Percentiles rank a stretch among this genome's conserved stretches.
These are phyloP conservation scores for Orthosia incerta DNA, from an alignment of 2,888 invertebrate genomes.

Conservation along the genomic window DNA sequence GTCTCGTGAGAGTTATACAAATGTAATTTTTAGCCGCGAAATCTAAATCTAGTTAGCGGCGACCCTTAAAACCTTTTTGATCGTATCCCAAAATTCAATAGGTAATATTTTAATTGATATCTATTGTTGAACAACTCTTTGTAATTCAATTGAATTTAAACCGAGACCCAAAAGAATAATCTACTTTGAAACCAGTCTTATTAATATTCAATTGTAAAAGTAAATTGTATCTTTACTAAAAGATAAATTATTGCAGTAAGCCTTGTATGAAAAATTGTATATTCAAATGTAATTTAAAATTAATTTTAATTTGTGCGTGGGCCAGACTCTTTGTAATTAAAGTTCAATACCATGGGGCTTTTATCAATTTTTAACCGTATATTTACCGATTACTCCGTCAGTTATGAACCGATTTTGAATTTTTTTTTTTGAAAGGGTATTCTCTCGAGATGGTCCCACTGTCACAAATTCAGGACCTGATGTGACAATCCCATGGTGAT, in stretches of 20 bases:
- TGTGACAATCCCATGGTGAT: too few species aligned
- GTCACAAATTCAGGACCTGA: too few species aligned
- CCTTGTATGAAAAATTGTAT: too few species aligned
- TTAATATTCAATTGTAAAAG: conserved; percentile 33
- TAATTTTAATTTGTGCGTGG: too few species aligned
- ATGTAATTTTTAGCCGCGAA: neutral
- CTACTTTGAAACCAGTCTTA: conserved; percentile 13
- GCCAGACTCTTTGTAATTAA: too few species aligned
- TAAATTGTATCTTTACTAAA: conserved; percentile 14
- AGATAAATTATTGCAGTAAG: conserved; percentile 8
- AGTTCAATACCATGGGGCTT: too few species aligned
- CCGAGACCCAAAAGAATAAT: neutral
- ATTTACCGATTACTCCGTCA: too few species aligned
- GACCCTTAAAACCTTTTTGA: neutral
- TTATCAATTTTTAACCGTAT: too few species aligned
- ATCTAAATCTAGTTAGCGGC: conserved; percentile 7
- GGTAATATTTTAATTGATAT: neutral
- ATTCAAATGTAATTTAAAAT: too few species aligned
- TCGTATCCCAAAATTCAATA: conserved; percentile 15
- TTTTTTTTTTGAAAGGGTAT: too few species aligned
- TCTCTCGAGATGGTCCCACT: too few species aligned
- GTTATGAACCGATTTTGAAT: too few species aligned
- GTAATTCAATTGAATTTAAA: conserved; percentile 27
- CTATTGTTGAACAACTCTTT: conserved; percentile 22
- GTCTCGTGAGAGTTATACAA: neutral